Conservation (phyloP, 2,888 invertebrate genomes). For the Limenitis camilla region DNA sequence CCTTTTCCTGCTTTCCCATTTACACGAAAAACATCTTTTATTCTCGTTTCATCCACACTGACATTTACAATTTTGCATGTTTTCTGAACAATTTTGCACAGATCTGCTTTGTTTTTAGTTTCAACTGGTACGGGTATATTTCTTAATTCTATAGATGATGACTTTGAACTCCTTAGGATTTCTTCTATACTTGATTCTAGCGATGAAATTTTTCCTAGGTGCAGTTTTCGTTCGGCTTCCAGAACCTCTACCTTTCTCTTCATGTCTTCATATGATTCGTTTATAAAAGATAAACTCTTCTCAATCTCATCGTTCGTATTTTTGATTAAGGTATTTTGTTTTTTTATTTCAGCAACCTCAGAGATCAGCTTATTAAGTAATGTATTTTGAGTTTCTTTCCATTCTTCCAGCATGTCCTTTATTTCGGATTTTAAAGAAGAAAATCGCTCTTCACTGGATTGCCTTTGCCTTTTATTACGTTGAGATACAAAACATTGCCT, state of each 20-base stretch:
- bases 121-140: not conserved
- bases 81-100: too few relatives aligned
- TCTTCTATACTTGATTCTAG: not conserved
- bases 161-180: not conserved
- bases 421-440: too few relatives aligned
- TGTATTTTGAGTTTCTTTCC: too few relatives aligned
- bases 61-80: too few relatives aligned
- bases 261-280: not conserved
- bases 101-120: too few relatives aligned
- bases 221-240: not conserved
- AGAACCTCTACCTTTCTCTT: not conserved
- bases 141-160: not conserved
- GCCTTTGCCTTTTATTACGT: too few relatives aligned
- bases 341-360: too few relatives aligned
- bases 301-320: not conserved
- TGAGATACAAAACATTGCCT: too few relatives aligned
- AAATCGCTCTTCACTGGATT: too few relatives aligned
- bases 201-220: not conserved
- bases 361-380: too few relatives aligned
- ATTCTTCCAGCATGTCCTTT: too few relatives aligned
- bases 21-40: not conserved
- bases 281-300: not conserved
- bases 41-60: not conserved
- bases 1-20: not conserved
- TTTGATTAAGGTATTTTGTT: too few relatives aligned